A percentile compares a stretch with the other conserved stretches of the same genome.
Conservation (phyloP, 2,113 vertebrate species). For the Paratilapia polleni region DNA sequence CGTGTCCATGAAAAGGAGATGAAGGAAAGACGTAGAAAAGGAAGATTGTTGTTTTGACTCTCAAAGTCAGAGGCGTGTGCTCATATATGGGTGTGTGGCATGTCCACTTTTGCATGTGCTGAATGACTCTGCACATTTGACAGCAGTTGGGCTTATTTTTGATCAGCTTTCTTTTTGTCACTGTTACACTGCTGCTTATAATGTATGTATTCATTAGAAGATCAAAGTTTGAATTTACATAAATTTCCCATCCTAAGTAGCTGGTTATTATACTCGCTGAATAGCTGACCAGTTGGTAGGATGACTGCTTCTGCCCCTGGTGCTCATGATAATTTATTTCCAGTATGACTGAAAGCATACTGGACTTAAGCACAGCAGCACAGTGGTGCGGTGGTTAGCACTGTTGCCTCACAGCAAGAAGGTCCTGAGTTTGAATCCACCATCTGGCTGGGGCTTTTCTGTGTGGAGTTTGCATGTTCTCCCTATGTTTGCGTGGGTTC, state of each 20-base stretch:
- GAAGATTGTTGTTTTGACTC: constrained; percentile 56
- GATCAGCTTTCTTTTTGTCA: not conserved
- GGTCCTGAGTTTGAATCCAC: too few relatives aligned
- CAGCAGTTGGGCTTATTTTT: not conserved
- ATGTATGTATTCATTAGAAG: not conserved
- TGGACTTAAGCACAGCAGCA: too few relatives aligned
- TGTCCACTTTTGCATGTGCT: constrained; percentile 3
- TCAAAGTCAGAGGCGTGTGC: constrained; percentile 46
- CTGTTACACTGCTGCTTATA: not conserved
- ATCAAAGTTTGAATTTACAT: not conserved
- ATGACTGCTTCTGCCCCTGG: constrained; percentile 13
- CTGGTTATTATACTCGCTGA: not conserved
- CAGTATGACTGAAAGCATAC: constrained; percentile 42
- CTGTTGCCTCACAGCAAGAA: too few relatives aligned
- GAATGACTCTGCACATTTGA: constrained; percentile 10
- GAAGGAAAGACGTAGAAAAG: not conserved
- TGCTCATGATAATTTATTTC: constrained; percentile 31
- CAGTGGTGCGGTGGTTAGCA: too few relatives aligned
- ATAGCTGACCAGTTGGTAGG: not conserved
- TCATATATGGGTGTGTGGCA: not conserved
- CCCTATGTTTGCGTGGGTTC: too few relatives aligned
- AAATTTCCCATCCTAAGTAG: not conserved
- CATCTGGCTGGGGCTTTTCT: too few relatives aligned
- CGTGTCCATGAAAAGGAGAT: not conserved
- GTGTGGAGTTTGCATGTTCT: too few relatives aligned